These are phyloP conservation scores for Papilio polyxenes DNA, from an alignment of 1,140 invertebrate species.

Conservation along the genomic window DNA sequence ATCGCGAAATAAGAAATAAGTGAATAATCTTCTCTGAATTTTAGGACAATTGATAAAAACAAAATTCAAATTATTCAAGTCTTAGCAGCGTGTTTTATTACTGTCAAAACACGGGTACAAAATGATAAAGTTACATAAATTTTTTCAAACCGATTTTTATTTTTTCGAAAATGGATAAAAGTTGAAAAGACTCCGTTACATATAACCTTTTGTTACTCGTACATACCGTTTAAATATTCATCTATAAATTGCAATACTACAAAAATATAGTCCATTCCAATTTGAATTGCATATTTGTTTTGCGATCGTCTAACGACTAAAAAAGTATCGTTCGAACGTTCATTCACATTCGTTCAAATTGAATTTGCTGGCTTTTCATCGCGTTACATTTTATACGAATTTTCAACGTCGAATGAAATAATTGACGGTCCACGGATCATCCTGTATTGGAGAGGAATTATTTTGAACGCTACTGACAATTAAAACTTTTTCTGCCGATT, in stretches of 20 bases:
- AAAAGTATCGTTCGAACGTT: background rate
- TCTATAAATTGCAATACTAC: background rate
- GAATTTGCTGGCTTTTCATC: conserved; percentile 20
- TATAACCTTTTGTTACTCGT: too few species aligned
- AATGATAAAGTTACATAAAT: background rate
- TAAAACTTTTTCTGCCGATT: background rate
- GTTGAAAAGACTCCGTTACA: too few species aligned
- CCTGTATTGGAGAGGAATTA: conserved; percentile 7
- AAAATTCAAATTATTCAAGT: background rate
- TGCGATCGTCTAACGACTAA: conserved; percentile 5
- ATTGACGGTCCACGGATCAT: background rate
- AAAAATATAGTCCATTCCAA: background rate
- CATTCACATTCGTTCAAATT: conserved; percentile 21
- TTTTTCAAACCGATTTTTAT: too few species aligned
- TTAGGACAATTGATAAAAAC: background rate
- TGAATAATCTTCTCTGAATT: background rate
- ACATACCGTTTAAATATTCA: background rate
- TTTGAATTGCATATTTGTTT: conserved; percentile 10
- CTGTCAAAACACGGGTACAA: background rate
- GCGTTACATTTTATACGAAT: conserved; percentile 16
- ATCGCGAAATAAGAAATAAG: background rate
- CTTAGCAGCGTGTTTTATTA: too few species aligned
- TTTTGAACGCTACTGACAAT: background rate
- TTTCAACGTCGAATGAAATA: conserved; percentile 6
- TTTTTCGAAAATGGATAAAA: too few species aligned